These are phyloP conservation scores for Odobenus rosmarus DNA, from an alignment of 2,113 vertebrate species.

Conservation along the genomic window DNA sequence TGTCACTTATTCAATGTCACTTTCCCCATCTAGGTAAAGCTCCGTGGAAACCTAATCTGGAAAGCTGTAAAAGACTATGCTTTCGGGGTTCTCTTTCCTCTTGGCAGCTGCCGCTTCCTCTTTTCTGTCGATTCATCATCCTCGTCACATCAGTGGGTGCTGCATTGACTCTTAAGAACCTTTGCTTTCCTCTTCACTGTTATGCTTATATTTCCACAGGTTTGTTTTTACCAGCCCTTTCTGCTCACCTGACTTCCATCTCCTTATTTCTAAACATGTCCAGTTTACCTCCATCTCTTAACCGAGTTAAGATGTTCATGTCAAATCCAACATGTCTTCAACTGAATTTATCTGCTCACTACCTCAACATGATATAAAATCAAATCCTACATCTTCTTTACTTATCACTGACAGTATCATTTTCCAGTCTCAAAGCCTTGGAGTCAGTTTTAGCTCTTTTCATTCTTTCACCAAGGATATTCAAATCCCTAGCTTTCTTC, in stretches of 20 bases:
- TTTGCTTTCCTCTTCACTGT: neutral
- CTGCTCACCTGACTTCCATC: neutral
- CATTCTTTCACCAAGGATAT: neutral
- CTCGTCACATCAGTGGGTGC: neutral
- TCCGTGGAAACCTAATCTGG: neutral
- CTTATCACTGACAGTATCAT: neutral
- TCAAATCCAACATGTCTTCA: slow-evolving; percentile 18
- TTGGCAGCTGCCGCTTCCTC: neutral
- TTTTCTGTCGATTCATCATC: neutral
- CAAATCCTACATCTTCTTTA: neutral
- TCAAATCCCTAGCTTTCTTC: neutral
- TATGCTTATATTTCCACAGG: neutral
- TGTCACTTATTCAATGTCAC: neutral
- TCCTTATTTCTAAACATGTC: slow-evolving; percentile 17
- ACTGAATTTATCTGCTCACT: neutral
- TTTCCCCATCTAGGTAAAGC: neutral
- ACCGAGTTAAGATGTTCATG: neutral
- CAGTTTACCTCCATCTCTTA: neutral
- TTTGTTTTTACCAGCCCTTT: neutral
- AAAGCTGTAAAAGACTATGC: neutral
- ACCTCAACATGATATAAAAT: neutral
- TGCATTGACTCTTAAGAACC: neutral
- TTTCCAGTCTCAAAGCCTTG: neutral
- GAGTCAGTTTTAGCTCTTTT: neutral
- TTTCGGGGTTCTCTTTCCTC: neutral